These are phyloP conservation scores for Corythaixoides concolor DNA, from an alignment of 2,113 vertebrate genomes.

Conservation along the genomic window DNA sequence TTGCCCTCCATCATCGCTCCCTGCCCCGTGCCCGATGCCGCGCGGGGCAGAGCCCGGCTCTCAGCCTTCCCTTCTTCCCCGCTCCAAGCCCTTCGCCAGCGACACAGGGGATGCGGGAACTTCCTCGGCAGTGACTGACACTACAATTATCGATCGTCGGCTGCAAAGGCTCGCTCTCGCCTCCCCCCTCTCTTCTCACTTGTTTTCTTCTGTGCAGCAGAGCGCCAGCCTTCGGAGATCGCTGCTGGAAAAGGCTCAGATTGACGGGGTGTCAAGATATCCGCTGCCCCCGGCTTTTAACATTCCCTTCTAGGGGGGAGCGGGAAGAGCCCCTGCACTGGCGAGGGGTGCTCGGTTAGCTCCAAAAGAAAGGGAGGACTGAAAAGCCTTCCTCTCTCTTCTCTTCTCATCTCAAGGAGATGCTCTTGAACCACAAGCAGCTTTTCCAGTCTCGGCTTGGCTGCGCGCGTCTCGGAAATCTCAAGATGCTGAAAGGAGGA, in stretches of 20 bases:
- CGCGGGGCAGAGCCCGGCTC: background rate
- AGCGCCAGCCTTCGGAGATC: slow-evolving; percentile 64
- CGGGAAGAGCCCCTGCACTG: background rate
- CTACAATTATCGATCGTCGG: slow-evolving; percentile 57
- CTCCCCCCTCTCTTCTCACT: slow-evolving; percentile 41
- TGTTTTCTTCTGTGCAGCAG: slow-evolving; percentile 58
- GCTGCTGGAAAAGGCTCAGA: slow-evolving; percentile 59
- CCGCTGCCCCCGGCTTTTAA: slow-evolving; percentile 49
- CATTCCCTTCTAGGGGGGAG: slow-evolving; percentile 8
- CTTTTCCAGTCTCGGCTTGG: slow-evolving; percentile 32
- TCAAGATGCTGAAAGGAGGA: slow-evolving; percentile 46
- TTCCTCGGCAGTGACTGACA: slow-evolving; percentile 50
- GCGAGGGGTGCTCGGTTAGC: background rate
- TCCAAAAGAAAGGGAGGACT: slow-evolving; percentile 20
- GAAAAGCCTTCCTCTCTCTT: slow-evolving; percentile 13
- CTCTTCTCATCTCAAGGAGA: background rate
- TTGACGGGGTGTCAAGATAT: slow-evolving; percentile 67
- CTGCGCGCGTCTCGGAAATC: background rate
- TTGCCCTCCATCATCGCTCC: background rate
- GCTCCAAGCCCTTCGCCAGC: background rate
- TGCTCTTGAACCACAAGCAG: slow-evolving; percentile 53
- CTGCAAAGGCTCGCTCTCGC: slow-evolving; percentile 41
- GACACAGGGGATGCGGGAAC: slow-evolving; percentile 35
- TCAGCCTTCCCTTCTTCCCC: background rate
- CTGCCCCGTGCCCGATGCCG: background rate